Evolutionary conservation across 37 sponge, comb jelly and placozoan genomes (phyloP), one percentile per base, ranked within the genome.

Genomic region (Ianthella basta): DNA sequence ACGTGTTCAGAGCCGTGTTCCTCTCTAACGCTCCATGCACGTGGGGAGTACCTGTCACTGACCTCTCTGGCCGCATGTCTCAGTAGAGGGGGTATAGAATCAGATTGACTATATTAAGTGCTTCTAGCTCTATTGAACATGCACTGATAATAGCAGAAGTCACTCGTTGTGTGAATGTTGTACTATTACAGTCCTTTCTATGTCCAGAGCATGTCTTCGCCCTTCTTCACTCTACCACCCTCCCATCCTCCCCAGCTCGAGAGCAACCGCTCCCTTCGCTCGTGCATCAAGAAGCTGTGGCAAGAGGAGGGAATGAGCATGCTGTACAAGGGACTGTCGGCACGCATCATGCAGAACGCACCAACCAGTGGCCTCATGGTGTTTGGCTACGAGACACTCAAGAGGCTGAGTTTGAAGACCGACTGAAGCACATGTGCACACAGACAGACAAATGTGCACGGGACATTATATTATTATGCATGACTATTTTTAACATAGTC

Each of bases 311-410:
- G 97, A 4, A 4, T 89, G 24, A 20, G 24, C 0, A 68, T 84
- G 44, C 24, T 97, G 0, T 32, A 53, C 19, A 97, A 97, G 77
- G 99, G 99, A 8, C 88, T 99, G 30, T 87, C 90, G 50, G 99
- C 99, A 4, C 86, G 99, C 0, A 40, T 93, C 15, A 67, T 91
- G 65, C 82, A 90, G 34, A 82, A 81, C 38, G 81, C 84, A 0
- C 96, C 97, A 13, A 81, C 84, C n/a, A 88, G 94, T 79, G 88
- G 82, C 16, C 63, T 96, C 50, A 87, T 95, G 34, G 87, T 99
- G 25, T 38, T 87, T 25, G 86, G 88, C 32, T 99, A 99, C 67
- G 99, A 99, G 85, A 86, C 81, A 59, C 91, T 99, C 30, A 99
- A 99, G 89, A 87, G 91, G 56, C 63, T 95, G 19, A 87, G 94